A percentile compares a stretch with the other conserved stretches of the same genome.
phyloP scores from a whole-genome alignment of 2,888 invertebrate genomes.

The Chironomus riparius region DNA sequence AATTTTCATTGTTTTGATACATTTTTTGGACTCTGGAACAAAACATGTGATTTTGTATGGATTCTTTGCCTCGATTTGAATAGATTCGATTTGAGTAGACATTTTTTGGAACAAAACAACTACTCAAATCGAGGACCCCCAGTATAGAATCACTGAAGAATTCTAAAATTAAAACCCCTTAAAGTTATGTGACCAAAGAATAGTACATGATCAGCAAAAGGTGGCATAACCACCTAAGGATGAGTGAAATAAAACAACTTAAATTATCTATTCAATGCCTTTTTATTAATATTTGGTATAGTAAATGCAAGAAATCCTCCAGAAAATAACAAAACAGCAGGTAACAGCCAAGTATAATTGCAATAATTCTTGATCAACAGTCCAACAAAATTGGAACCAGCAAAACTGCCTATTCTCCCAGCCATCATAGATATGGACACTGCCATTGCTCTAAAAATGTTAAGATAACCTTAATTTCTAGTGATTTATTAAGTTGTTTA shows the following conservation, averaged over 20 bases:
- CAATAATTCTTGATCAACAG: neutral
- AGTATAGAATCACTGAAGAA: neutral
- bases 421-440: constrained; percentile 7
- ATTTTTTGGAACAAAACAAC: no score
- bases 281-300: constrained; percentile 13
- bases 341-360: neutral
- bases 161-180: no score
- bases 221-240: no score
- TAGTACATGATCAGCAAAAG: no score
- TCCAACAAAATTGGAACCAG: constrained; percentile 9
- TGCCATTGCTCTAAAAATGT: constrained; percentile 14
- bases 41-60: no score
- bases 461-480: neutral
- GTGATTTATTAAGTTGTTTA: neutral
- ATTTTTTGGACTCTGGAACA: no score
- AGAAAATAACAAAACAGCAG: neutral
- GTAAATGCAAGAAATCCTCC: constrained; percentile 12
- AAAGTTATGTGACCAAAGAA: no score
- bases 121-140: no score
- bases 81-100: no score
- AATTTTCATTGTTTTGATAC: no score
- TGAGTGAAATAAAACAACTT: no score
- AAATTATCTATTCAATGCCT: neutral
- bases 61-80: no score
- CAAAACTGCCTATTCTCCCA: neutral